Evolutionary conservation across 2,113 vertebrate species (phyloP), one percentile per base, ranked within the genome.

Genomic region (Macroglossus sobrinus): DNA sequence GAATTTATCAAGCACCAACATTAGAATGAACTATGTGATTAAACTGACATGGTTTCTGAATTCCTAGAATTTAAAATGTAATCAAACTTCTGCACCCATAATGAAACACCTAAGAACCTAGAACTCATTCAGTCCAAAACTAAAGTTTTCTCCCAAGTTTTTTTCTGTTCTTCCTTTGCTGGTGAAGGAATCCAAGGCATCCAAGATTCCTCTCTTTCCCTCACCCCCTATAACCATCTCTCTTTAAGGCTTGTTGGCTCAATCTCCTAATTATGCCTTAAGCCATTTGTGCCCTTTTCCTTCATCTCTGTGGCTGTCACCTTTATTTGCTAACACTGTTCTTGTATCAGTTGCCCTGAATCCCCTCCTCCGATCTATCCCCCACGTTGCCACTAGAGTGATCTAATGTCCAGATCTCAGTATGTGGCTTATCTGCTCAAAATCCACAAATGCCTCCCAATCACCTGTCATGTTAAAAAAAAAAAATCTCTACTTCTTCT

Each of bases 11-110:
- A 81, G 40, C 4, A 82, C 64, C 90, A 96, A 76, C 33, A 33
- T 57, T 35, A 79, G n/a, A 28, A 72, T 22, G 16, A 91, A 89
- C 71, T 82, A n/a, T 74, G 90, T 92, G 78, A 91, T 95, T 97
- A 90, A 95, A 92, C 21, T 75, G 35, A 84, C 45, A 47, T 75
- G 18, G 30, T 89, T 75, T 30, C 61, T 72, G n/a, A 95, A 75
- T 19, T 76, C 63, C 71, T 94, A 50, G 80, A 95, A 71, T 69
- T 79, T 72, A 43, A 69, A 71, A 75, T 79, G 13, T 82, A 87
- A 84, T 59, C 78, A 84, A 72, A 79, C 40, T 84, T 96, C 43
- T 59, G 9, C 24, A 35, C 38, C 63, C 33, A 66, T 63, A 84
- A 64, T 69, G 15, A 22, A 82, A 82, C 18, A 68, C 16, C 50